Conservation (phyloP, 2,797 vertebrate species). For the Neostethus bicornis region DNA sequence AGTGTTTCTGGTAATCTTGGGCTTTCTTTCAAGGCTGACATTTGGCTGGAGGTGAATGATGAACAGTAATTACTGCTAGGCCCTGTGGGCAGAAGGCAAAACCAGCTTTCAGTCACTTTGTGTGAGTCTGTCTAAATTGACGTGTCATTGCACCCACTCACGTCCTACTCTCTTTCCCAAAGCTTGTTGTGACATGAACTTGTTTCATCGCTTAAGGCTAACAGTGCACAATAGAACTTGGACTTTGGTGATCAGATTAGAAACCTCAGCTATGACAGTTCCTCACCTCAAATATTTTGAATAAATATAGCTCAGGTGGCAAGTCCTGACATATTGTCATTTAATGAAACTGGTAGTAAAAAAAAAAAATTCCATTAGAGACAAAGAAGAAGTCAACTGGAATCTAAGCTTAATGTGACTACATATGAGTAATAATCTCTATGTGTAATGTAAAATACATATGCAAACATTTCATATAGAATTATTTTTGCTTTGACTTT, state of each 20-base stretch:
- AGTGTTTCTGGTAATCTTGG: slow-evolving; percentile 19
- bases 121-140: slow-evolving; percentile 23
- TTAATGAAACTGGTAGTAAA: slow-evolving; percentile 10
- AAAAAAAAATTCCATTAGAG: slow-evolving; percentile 16
- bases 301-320: neutral
- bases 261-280: neutral
- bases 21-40: slow-evolving; percentile 30
- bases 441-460: slow-evolving; percentile 1
- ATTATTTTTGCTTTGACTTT: slow-evolving; percentile 10
- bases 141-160: slow-evolving; percentile 20
- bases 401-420: slow-evolving; percentile 22
- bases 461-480: slow-evolving; percentile 11
- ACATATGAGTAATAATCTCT: slow-evolving; percentile 22
- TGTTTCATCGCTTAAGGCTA: neutral
- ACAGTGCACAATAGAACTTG: neutral
- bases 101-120: slow-evolving; percentile 40
- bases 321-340: slow-evolving; percentile 13
- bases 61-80: slow-evolving; percentile 46
- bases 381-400: slow-evolving; percentile 4
- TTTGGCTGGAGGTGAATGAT: slow-evolving; percentile 44
- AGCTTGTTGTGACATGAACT: slow-evolving; percentile 12
- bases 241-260: slow-evolving; percentile 11
- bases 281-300: neutral
- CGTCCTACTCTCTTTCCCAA: slow-evolving; percentile 14
- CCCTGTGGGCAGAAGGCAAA: slow-evolving; percentile 28